phyloP scores from a whole-genome alignment of 2,113 vertebrate genomes.

The Seriola aureovittata region DNA sequence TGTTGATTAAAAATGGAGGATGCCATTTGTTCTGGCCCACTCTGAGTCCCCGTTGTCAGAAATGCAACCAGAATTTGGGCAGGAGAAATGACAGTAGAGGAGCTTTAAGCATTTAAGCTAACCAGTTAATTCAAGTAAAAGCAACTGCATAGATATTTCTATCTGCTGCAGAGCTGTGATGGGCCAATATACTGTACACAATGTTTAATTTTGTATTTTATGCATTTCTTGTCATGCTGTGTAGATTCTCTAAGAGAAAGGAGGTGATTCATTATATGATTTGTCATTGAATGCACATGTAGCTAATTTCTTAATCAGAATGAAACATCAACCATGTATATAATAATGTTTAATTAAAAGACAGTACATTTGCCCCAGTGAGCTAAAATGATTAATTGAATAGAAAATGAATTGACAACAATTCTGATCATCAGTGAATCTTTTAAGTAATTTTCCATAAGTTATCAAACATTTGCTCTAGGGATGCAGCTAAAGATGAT shows the following conservation, averaged over 20 bases:
- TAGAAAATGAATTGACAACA: no score
- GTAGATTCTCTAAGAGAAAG: not conserved
- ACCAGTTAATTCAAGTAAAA: constrained; percentile 26
- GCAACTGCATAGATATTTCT: not conserved
- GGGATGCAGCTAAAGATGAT: no score
- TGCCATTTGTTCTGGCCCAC: constrained; percentile 51
- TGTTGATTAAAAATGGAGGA: constrained; percentile 66
- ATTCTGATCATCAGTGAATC: no score
- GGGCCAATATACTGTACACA: not conserved
- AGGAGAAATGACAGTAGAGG: constrained; percentile 7
- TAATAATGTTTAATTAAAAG: constrained; percentile 3
- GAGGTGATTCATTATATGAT: not conserved
- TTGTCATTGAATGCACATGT: not conserved
- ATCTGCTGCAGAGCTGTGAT: constrained; percentile 4
- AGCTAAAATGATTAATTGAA: no score
- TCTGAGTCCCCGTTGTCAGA: constrained; percentile 34
- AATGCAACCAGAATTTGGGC: constrained; percentile 40
- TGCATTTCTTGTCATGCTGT: not conserved
- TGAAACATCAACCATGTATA: not conserved
- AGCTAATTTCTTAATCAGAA: not conserved
- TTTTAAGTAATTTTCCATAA: no score
- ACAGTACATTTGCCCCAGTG: not conserved
- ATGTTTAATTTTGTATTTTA: not conserved
- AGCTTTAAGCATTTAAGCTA: constrained; percentile 1
- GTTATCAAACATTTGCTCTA: no score